Conservation (phyloP, 2,797 vertebrate genomes). For the Scarus forsteni region DNA sequence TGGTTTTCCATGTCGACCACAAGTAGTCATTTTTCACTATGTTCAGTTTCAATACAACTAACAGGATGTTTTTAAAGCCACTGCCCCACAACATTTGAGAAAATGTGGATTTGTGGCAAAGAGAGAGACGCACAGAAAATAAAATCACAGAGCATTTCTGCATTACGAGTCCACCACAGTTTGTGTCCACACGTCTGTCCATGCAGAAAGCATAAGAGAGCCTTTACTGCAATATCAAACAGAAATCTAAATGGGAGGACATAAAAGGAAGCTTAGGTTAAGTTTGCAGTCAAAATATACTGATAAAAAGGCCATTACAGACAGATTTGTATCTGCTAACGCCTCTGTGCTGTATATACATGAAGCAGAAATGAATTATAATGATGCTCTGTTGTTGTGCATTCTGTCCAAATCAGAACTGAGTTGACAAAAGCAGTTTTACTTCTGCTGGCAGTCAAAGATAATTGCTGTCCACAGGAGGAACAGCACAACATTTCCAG, state of each 20-base stretch:
- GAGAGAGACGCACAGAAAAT: too few relatives aligned
- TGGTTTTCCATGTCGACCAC: too few relatives aligned
- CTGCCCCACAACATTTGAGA: too few relatives aligned
- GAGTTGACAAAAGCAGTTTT: constrained; percentile 37
- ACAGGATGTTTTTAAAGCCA: too few relatives aligned
- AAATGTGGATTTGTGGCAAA: too few relatives aligned
- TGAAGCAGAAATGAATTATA: not conserved
- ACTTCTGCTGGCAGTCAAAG: constrained; percentile 25
- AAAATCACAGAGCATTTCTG: too few relatives aligned
- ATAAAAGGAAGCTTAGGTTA: constrained; percentile 23
- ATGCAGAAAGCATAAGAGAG: too few relatives aligned
- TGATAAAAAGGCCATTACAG: not conserved
- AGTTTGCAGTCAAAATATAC: constrained; percentile 8
- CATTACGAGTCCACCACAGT: too few relatives aligned
- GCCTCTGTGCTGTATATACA: constrained; percentile 16
- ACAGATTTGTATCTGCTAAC: constrained; percentile 1
- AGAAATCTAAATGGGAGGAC: not conserved
- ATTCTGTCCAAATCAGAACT: constrained; percentile 13
- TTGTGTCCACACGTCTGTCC: too few relatives aligned
- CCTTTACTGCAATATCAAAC: too few relatives aligned
- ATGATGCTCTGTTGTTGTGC: constrained; percentile 31
- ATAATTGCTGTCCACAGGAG: constrained; percentile 48
- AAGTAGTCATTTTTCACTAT: too few relatives aligned
- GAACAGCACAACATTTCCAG: constrained; percentile 33
- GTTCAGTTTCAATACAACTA: too few relatives aligned